Evolutionary conservation across 2,888 invertebrate genomes (phyloP), one percentile per base, ranked within the genome.

Genomic region (Parascotia fuliginaria): DNA sequence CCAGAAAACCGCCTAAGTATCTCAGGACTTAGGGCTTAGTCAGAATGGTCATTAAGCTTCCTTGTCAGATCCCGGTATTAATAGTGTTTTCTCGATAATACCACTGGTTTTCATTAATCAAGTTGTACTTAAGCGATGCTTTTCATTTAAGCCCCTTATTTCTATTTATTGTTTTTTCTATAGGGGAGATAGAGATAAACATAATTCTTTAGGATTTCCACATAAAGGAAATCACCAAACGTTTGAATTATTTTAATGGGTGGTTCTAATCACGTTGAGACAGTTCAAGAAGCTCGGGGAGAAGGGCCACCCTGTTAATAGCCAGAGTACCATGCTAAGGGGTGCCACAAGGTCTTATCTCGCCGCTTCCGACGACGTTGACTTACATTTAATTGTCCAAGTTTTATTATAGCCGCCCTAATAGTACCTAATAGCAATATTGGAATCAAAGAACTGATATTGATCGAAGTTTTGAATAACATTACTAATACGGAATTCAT

Each of bases 331-430:
- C 71, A 73, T 77, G 79, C 76, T 74, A 78, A 81, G 81, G 85
- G 82, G 82, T 77, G 81, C 77, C 80, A 72, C 79, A 79, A 81
- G 83, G 81, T 84, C 87, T 89, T 89, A 89, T 89, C 89, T 87
- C 69, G 73, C 78, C 74, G 75, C 77, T 77, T 73, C 83, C 84
- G 76, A 79, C 81, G 79, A 73, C 84, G 77, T 78, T 79, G 83
- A 87, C 82, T 89, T 84, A 87, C 86, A 83, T 89, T 89, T 89
- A 89, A 90, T 86, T 89, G 89, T 88, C 79, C 81, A 90, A 90
- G 88, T 90, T 89, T 86, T 88, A 90, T 85, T 89, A 80, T 83
- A 81, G 79, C 79, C 75, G 73, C 77, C 82, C 81, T 83, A 83
- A 85, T 84, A 84, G 81, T 81, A 83, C 82, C 81, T 83, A 83